Evolutionary conservation across 2,888 invertebrate genomes (phyloP).

Genomic region (Cantharis nigra): DNA sequence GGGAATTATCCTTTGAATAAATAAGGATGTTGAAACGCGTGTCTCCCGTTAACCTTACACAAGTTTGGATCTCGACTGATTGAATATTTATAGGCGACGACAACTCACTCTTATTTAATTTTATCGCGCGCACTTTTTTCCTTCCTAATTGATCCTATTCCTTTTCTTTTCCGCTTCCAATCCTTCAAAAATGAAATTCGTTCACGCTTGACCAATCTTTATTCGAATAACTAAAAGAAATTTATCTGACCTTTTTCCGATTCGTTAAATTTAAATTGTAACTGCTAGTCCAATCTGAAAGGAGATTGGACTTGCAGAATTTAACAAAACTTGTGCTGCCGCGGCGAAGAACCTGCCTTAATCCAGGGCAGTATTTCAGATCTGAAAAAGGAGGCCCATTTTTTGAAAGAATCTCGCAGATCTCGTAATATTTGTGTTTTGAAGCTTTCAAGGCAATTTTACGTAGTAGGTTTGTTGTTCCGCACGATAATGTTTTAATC

Average conservation of each 20-base stretch:
- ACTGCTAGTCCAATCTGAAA: background rate
- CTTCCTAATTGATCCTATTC: background rate
- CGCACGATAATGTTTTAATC: background rate
- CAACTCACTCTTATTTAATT: conserved; percentile 12
- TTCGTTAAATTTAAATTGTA: conserved; percentile 9
- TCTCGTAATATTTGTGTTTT: background rate
- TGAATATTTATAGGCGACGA: conserved; percentile 17
- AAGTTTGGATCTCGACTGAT: conserved; percentile 19
- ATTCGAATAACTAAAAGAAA: conserved; percentile 1
- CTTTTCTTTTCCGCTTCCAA: background rate
- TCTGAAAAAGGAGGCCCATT: too few species aligned
- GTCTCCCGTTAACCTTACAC: conserved; percentile 23
- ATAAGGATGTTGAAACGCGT: conserved; percentile 22
- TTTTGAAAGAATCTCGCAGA: too few species aligned
- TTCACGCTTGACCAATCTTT: background rate
- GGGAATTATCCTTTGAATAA: conserved; percentile 28
- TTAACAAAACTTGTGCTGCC: background rate
- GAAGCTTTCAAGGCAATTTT: background rate
- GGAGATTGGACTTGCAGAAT: background rate
- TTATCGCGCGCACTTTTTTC: conserved; percentile 6
- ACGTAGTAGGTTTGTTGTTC: background rate
- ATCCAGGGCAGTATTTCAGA: too few species aligned
- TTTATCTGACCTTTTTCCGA: conserved; percentile 11
- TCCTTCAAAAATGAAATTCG: background rate
- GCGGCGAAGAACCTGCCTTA: too few species aligned